Conservation (phyloP, 2,113 vertebrate species). For the Solea solea region DNA sequence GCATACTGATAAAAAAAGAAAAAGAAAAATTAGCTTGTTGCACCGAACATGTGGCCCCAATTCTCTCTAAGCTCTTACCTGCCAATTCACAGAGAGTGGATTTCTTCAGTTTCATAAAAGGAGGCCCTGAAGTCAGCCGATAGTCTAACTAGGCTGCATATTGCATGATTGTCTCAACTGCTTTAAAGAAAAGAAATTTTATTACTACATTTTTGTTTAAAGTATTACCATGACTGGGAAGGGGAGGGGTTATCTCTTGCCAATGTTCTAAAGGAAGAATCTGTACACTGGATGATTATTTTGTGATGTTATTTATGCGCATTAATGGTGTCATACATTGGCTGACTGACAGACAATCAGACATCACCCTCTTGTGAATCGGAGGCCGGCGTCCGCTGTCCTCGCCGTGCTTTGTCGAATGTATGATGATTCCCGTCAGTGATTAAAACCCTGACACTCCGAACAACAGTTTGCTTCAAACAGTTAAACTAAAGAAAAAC, state of each 20-base stretch:
- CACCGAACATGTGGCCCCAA: slow-evolving; percentile 34
- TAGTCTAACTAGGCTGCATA: slow-evolving; percentile 52
- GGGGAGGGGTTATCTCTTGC: slow-evolving; percentile 43
- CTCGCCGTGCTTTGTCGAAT: slow-evolving; percentile 67
- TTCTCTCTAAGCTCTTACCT: slow-evolving; percentile 48
- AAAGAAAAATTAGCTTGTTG: slow-evolving; percentile 10
- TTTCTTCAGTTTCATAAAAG: slow-evolving; percentile 19
- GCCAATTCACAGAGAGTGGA: slow-evolving; percentile 42
- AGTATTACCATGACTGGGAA: slow-evolving; percentile 48
- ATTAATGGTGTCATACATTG: slow-evolving; percentile 65
- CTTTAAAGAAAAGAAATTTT: slow-evolving; percentile 67
- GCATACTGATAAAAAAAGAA: not conserved
- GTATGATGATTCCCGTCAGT: slow-evolving; percentile 52
- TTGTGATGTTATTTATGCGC: slow-evolving; percentile 78
- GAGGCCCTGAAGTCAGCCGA: slow-evolving; percentile 36
- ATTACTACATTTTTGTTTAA: slow-evolving; percentile 58
- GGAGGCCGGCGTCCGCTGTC: slow-evolving; percentile 50
- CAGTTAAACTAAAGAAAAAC: not conserved
- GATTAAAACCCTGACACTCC: slow-evolving; percentile 39
- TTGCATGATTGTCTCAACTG: slow-evolving; percentile 78
- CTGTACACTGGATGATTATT: slow-evolving; percentile 74
- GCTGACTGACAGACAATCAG: slow-evolving; percentile 78
- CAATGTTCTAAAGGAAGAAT: slow-evolving; percentile 65
- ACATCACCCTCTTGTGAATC: slow-evolving; percentile 62
- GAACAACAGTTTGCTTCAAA: slow-evolving; percentile 31